These are phyloP conservation scores for Scaptomyza cyrtandrae DNA, from an alignment of 2,888 invertebrate genomes.

Conservation along the genomic window DNA sequence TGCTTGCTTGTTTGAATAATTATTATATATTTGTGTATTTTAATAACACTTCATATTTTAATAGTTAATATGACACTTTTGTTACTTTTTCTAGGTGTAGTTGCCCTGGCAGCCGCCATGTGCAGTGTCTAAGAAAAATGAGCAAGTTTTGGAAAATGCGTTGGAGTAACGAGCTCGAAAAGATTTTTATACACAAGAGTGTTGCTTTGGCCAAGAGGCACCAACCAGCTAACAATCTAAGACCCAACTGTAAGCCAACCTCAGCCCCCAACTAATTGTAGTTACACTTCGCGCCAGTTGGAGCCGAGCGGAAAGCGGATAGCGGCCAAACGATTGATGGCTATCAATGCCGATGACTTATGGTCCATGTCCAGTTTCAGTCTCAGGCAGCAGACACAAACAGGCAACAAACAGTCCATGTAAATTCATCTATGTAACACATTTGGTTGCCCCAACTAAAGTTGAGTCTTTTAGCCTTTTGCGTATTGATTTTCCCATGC, in stretches of 20 bases:
- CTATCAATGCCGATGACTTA: slow-evolving; percentile 79
- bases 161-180: slow-evolving; percentile 72
- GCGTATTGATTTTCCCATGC: slow-evolving; percentile 73
- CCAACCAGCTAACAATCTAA: slow-evolving; percentile 29
- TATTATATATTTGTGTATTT: too few relatives aligned
- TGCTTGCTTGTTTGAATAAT: too few relatives aligned
- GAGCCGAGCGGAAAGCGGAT: slow-evolving; percentile 58
- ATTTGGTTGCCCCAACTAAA: slow-evolving; percentile 44
- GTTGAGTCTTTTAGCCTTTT: slow-evolving; percentile 25
- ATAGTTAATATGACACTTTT: too few relatives aligned
- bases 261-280: slow-evolving; percentile 72
- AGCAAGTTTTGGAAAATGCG: slow-evolving; percentile 74
- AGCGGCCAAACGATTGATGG: slow-evolving; percentile 73
- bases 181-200: slow-evolving; percentile 63
- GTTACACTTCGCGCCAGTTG: slow-evolving; percentile 71
- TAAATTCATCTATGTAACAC: slow-evolving; percentile 69
- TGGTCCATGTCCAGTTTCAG: slow-evolving; percentile 51
- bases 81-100: slow-evolving; percentile 14
- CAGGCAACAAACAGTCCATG: slow-evolving; percentile 35
- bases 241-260: slow-evolving; percentile 13
- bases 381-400: slow-evolving; percentile 11
- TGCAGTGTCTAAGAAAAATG: slow-evolving; percentile 64
- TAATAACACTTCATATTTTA: too few relatives aligned
- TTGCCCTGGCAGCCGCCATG: slow-evolving; percentile 62
- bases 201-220: slow-evolving; percentile 46